These are phyloP conservation scores for Spheniscus humboldti DNA, from an alignment of 2,797 vertebrate genomes.

Conservation along the genomic window DNA sequence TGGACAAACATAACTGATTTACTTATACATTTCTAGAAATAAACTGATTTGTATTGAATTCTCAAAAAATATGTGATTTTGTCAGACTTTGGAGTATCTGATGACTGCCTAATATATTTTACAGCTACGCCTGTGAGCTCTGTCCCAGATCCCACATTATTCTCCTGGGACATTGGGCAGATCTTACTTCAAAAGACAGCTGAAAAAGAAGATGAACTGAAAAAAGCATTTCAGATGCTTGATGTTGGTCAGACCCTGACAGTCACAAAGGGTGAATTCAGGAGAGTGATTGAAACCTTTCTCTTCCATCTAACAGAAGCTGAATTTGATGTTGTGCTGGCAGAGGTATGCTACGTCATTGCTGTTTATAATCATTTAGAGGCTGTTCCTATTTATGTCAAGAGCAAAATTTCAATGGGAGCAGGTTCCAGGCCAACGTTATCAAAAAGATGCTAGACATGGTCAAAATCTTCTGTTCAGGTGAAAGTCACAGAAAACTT, in stretches of 20 bases:
- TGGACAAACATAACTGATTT: not conserved
- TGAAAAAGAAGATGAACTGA: constrained; percentile 64
- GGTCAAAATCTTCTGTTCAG: not conserved
- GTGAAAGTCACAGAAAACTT: not conserved
- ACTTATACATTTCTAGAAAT: not conserved
- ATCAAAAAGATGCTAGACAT: not conserved
- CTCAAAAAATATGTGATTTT: not conserved
- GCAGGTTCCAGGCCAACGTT: not conserved
- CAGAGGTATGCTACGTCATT: constrained; percentile 50
- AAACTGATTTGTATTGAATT: not conserved
- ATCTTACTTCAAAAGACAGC: constrained; percentile 64
- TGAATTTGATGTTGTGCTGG: constrained; percentile 68
- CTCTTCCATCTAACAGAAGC: constrained; percentile 61
- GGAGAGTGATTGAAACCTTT: constrained; percentile 57
- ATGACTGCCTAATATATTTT: not conserved
- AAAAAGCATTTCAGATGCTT: constrained; percentile 64
- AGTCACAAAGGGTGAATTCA: constrained; percentile 72
- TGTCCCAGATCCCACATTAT: constrained; percentile 56
- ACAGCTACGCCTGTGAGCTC: constrained; percentile 45
- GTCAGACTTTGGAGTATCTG: not conserved
- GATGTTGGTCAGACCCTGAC: constrained; percentile 53
- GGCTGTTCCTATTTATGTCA: not conserved
- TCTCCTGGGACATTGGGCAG: constrained; percentile 54
- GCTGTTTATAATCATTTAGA: not conserved
- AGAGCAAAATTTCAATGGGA: not conserved